These are phyloP conservation scores for Sternarchorhynchus goeldii DNA, from an alignment of 2,797 vertebrate genomes.

Conservation along the genomic window DNA sequence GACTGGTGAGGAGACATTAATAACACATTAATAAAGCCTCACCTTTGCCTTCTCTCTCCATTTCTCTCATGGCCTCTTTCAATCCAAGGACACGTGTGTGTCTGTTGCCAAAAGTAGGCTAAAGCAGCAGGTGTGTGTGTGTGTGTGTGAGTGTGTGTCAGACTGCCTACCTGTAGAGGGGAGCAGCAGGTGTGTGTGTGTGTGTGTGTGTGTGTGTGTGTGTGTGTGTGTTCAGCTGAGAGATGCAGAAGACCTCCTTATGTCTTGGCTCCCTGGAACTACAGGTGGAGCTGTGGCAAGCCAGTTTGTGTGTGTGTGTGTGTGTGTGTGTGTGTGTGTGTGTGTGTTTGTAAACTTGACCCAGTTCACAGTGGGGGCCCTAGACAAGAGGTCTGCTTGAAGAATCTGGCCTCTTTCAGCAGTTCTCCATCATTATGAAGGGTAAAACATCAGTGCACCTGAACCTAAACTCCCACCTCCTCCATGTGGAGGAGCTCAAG, in stretches of 20 bases:
- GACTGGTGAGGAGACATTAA: no score
- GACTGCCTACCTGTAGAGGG: slow-evolving; percentile 52
- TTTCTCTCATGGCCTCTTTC: slow-evolving; percentile 27
- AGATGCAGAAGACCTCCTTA: slow-evolving; percentile 39
- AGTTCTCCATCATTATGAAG: slow-evolving; percentile 18
- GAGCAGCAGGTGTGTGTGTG: slow-evolving; percentile 40
- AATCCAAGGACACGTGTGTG: not conserved
- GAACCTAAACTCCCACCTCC: slow-evolving; percentile 3
- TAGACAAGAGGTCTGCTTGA: slow-evolving; percentile 19
- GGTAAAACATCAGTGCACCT: not conserved
- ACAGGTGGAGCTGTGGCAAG: slow-evolving; percentile 30
- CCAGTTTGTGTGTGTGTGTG: slow-evolving; percentile 36
- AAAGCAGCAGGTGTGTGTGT: slow-evolving; percentile 52
- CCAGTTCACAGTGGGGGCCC: slow-evolving; percentile 47
- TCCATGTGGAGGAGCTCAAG: not conserved
- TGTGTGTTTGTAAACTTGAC: slow-evolving; percentile 24
- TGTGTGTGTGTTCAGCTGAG: slow-evolving; percentile 19
- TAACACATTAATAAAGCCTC: slow-evolving; percentile 55
- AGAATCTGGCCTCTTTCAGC: slow-evolving; percentile 26
- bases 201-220: slow-evolving; percentile 21
- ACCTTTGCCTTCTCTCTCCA: not conserved
- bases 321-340: slow-evolving; percentile 31
- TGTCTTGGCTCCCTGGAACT: slow-evolving; percentile 32
- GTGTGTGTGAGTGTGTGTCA: slow-evolving; percentile 53
- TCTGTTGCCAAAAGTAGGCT: slow-evolving; percentile 36